phyloP scores from a whole-genome alignment of 2,888 invertebrate species.

The Cyaniris semiargus region DNA sequence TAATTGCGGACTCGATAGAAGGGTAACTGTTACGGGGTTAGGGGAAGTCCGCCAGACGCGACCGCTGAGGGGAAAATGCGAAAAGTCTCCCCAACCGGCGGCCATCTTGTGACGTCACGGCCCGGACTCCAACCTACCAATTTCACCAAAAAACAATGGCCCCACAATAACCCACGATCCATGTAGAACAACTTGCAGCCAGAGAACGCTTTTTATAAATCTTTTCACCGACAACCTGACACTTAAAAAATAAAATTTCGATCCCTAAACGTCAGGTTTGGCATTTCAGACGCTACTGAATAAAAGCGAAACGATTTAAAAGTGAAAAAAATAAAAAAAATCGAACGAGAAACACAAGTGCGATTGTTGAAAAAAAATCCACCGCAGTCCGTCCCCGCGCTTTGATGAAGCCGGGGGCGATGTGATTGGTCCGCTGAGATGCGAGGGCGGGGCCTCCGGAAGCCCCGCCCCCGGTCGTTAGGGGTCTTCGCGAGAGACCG shows the following conservation, averaged over 20 bases:
- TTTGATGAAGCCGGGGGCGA: slow-evolving; percentile 59
- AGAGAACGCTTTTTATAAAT: background rate
- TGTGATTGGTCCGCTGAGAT: slow-evolving; percentile 56
- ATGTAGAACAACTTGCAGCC: background rate
- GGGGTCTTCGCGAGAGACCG: slow-evolving; percentile 62
- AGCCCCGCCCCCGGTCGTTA: slow-evolving; percentile 67
- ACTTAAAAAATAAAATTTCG: slow-evolving; percentile 37
- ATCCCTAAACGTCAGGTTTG: slow-evolving; percentile 48
- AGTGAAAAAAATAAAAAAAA: slow-evolving; percentile 52
- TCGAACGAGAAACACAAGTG: slow-evolving; percentile 49
- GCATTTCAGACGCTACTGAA: slow-evolving; percentile 56
- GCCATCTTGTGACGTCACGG: slow-evolving; percentile 78
- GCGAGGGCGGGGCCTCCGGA: slow-evolving; percentile 59
- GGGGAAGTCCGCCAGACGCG: slow-evolving; percentile 48
- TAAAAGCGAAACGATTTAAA: slow-evolving; percentile 59
- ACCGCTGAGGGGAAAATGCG: slow-evolving; percentile 72
- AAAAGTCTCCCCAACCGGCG: slow-evolving; percentile 70
- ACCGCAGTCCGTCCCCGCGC: slow-evolving; percentile 75
- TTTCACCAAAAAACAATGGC: slow-evolving; percentile 27
- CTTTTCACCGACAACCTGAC: slow-evolving; percentile 27
- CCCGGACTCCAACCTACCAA: slow-evolving; percentile 55
- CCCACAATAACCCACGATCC: background rate
- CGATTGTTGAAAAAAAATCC: slow-evolving; percentile 65
- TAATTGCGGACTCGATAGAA: slow-evolving; percentile 19
- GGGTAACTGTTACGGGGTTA: background rate